Percentiles rank a stretch among this genome's conserved stretches.
Evolutionary conservation across 30 jellyfish, hydroid and myxozoan species (phyloP).

Genomic region (Catostylus mosaicus): DNA sequence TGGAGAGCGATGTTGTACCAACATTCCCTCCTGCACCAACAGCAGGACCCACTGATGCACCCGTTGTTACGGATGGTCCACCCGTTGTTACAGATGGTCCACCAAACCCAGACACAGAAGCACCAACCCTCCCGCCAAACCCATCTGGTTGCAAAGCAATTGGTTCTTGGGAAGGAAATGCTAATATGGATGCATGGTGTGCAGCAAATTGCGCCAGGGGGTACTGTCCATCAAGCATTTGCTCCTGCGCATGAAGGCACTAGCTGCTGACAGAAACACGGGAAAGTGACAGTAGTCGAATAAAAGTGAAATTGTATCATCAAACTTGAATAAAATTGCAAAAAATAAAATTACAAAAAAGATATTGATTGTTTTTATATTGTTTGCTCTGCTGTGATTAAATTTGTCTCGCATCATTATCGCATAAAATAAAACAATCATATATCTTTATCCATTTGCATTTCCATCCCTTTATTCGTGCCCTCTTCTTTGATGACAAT

Average conservation of each 20-base stretch:
- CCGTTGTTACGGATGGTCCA: conserved; percentile 23
- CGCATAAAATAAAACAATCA: too few species aligned
- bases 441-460: too few species aligned
- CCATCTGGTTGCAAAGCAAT: conserved; percentile 66
- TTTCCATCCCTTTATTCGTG: too few species aligned
- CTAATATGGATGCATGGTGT: conserved; percentile 82
- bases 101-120: conserved; percentile 31
- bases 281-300: too few species aligned
- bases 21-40: conserved; percentile 72
- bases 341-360: too few species aligned
- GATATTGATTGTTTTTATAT: too few species aligned
- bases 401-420: too few species aligned
- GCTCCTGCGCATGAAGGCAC: conserved; percentile 42
- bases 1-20: conserved; percentile 71
- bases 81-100: conserved; percentile 47
- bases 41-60: conserved; percentile 48
- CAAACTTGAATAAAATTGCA: too few species aligned
- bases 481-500: too few species aligned
- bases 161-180: conserved; percentile 54
- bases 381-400: too few species aligned
- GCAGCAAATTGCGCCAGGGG: conserved; percentile 80
- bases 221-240: conserved; percentile 71
- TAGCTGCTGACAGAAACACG: too few species aligned
- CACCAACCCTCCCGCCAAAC: conserved; percentile 64
- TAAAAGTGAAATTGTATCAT: too few species aligned